Percentiles rank a stretch among this genome's conserved stretches.
Conservation (phyloP, 2,113 vertebrate genomes). For the Hydrochoerus hydrochaeris region DNA sequence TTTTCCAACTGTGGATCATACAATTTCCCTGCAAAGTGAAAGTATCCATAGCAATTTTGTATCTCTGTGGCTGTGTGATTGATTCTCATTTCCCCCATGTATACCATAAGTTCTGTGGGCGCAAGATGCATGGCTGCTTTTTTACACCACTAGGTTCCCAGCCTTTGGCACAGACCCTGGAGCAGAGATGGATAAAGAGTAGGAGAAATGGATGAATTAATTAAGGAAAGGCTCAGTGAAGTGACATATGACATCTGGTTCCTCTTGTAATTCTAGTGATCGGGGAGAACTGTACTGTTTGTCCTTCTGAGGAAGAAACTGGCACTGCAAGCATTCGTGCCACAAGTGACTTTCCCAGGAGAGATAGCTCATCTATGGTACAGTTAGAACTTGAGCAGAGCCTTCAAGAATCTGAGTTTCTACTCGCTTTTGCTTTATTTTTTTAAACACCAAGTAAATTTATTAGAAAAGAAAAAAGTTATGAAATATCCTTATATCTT, state of each 20-base stretch:
- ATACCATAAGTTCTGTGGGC: neutral
- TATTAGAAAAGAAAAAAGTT: no score
- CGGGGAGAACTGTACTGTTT: neutral
- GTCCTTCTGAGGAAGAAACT: neutral
- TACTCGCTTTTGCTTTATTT: neutral
- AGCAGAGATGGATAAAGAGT: neutral
- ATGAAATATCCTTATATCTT: no score
- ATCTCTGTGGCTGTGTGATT: neutral
- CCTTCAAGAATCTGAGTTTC: neutral
- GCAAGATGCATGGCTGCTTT: neutral
- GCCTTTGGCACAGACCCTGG: neutral
- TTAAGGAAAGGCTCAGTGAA: neutral
- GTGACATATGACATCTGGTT: neutral
- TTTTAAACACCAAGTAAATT: no score
- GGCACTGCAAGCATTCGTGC: neutral
- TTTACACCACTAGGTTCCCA: neutral
- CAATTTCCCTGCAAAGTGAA: neutral
- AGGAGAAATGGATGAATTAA: neutral
- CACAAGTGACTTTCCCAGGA: neutral
- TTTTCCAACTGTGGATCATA: neutral
- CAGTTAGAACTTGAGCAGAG: neutral
- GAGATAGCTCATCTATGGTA: fast-evolving
- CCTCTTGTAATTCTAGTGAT: neutral
- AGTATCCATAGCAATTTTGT: neutral
- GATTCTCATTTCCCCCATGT: neutral